Conservation (phyloP, 2,797 vertebrate species). For the Carapus acus region DNA sequence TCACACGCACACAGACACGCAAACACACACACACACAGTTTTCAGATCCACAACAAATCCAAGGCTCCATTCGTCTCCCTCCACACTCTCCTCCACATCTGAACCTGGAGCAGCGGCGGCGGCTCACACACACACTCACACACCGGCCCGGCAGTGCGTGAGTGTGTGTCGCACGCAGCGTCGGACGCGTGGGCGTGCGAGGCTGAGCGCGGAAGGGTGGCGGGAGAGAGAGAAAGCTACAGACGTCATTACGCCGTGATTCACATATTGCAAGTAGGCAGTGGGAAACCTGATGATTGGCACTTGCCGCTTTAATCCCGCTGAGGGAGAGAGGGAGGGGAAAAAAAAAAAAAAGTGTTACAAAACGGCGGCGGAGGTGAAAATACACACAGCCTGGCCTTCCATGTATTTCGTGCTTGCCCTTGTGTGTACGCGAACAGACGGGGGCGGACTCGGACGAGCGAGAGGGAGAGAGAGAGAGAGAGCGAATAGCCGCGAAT, state of each 20-base stretch:
- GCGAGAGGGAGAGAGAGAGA: too few species aligned
- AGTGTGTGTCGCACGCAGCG: constrained; percentile 8
- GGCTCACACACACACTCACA: constrained; percentile 12
- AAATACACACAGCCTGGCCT: constrained; percentile 9
- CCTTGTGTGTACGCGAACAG: too few species aligned
- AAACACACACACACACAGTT: background rate
- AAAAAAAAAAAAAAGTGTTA: too few species aligned
- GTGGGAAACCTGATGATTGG: constrained; percentile 32
- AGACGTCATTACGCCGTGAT: constrained; percentile 40
- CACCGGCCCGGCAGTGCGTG: constrained; percentile 38
- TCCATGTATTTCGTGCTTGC: constrained; percentile 14
- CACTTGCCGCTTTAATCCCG: constrained; percentile 27
- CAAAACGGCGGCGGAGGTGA: constrained; percentile 1
- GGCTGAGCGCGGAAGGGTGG: constrained; percentile 10
- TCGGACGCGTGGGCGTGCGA: constrained; percentile 15
- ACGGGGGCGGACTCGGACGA: too few species aligned
- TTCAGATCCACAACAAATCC: background rate
- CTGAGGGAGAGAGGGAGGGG: constrained; percentile 27
- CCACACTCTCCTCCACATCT: constrained; percentile 38
- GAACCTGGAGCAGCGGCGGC: constrained; percentile 42
- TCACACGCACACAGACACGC: background rate
- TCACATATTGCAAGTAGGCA: constrained; percentile 36
- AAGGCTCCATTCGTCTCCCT: constrained; percentile 31
- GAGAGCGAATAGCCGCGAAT: too few species aligned
- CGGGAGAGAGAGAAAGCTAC: constrained; percentile 11